These are phyloP conservation scores for Acrocephalus arundinaceus DNA, from an alignment of 2,113 vertebrate species.

Conservation along the genomic window DNA sequence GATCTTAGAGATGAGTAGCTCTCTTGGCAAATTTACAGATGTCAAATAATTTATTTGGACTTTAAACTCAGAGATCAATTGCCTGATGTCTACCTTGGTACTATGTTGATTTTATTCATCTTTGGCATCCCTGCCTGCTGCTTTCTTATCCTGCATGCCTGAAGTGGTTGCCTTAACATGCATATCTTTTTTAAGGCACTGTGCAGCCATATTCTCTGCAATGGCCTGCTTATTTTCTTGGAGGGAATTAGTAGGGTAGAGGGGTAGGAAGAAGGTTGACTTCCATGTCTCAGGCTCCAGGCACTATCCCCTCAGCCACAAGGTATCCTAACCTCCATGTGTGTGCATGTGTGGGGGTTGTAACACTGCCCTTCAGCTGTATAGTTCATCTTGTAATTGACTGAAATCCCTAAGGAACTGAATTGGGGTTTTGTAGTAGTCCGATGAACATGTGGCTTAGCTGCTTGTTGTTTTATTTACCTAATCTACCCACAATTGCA, in stretches of 20 bases:
- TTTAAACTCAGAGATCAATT: slow-evolving; percentile 1
- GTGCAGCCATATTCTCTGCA: not conserved
- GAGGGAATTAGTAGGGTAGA: not conserved
- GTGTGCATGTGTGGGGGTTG: not conserved
- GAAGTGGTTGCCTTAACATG: not conserved
- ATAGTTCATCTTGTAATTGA: not conserved
- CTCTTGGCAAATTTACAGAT: not conserved
- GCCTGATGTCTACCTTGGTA: not conserved
- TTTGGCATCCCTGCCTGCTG: not conserved
- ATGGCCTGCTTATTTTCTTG: not conserved
- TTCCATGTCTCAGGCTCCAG: not conserved
- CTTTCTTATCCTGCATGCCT: not conserved
- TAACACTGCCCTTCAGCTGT: not conserved
- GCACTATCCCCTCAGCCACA: not conserved
- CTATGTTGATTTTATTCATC: not conserved
- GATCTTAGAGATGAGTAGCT: not conserved
- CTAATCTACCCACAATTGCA: not conserved
- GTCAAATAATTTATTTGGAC: not conserved
- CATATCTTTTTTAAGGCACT: not conserved
- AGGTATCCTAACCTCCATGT: not conserved
- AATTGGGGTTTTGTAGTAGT: not conserved
- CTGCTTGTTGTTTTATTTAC: not conserved
- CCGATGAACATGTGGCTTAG: not conserved
- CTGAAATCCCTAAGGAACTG: not conserved
- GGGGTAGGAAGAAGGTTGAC: not conserved